phyloP scores from a whole-genome alignment of 2,888 invertebrate species.

The Xiphydria camelus region DNA sequence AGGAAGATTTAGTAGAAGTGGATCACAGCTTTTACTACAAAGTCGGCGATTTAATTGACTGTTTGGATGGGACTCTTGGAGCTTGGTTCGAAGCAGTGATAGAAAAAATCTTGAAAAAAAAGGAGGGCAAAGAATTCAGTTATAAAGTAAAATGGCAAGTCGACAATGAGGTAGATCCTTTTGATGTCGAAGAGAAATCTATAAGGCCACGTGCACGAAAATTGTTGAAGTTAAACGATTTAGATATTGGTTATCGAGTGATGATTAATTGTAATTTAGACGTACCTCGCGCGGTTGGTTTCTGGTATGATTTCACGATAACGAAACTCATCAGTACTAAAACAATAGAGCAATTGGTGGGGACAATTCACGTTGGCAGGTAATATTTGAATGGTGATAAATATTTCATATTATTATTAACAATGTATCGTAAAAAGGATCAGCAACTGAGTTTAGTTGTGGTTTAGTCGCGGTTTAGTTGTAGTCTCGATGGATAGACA shows the following conservation, averaged over 20 bases:
- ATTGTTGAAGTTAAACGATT: slow-evolving; percentile 60
- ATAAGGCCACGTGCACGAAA: slow-evolving; percentile 72
- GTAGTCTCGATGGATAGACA: too few relatives aligned
- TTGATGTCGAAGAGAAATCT: slow-evolving; percentile 57
- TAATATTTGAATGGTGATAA: slow-evolving; percentile 15
- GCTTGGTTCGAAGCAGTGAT: slow-evolving; percentile 77
- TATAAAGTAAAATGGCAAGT: slow-evolving; percentile 45
- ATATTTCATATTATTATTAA: too few relatives aligned
- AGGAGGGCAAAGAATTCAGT: slow-evolving; percentile 31
- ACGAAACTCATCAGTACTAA: slow-evolving; percentile 57
- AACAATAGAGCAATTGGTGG: slow-evolving; percentile 58
- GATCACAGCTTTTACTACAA: slow-evolving; percentile 61
- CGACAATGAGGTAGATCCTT: slow-evolving; percentile 55
- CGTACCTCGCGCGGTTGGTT: slow-evolving; percentile 67
- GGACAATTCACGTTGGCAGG: slow-evolving; percentile 65
- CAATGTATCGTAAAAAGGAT: too few relatives aligned
- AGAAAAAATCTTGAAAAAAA: slow-evolving; percentile 60
- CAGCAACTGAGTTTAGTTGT: too few relatives aligned
- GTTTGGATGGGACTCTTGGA: slow-evolving; percentile 65
- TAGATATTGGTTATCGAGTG: slow-evolving; percentile 66
- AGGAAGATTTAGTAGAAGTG: slow-evolving; percentile 49
- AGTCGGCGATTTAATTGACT: slow-evolving; percentile 71
- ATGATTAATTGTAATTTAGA: slow-evolving; percentile 79
- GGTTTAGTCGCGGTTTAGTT: too few relatives aligned
- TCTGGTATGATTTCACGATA: slow-evolving; percentile 72